Base-by-base conservation (phyloP, 2,888 invertebrate genomes). In the Patella ulyssiponensis region DNA sequence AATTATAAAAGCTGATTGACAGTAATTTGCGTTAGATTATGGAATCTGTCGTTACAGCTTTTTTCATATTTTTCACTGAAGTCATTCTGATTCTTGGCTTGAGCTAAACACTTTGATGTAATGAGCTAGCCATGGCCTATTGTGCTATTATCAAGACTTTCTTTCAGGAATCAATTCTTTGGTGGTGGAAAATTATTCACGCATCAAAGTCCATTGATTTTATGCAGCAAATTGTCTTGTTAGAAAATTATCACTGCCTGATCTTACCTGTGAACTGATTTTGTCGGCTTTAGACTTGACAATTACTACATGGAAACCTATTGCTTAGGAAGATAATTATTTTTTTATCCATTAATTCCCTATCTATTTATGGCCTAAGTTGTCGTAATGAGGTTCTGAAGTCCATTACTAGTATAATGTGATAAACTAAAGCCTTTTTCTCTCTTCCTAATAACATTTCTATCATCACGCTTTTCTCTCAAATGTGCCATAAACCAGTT, bases 261-360 rank as follows among this genome's bases (percentile, higher is more conserved):
- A 64, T 12, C 23, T 14, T 64, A 64, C 64, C 64, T 64, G 64
- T 64, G 23, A 64, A 64, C 23, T 12, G 23, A 64, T 20, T 20
- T 64, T 64, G 64, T 14, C 23, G 64, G 20, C 20, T 20, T 64
- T 64, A 64, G 20, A 64, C 23, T 64, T 3, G 20, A 12, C 64
- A 64, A 64, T 64, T 64, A 64, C 14, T 64, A 23, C 64, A 64
- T 64, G 20, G 20, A 23, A 20, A 20, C 23, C 23, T 64, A 20
- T 64, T 64, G 20, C 64, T 64, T 23, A 64, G 64, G 23, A 64
- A 64, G 20, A 5, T 64, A 64, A 64, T 64, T 64, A 64, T 64
- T 64, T 58, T 44, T 64, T 64, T 64, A 64, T 64, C 64, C 64
- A 64, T 64, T 64, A 64, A 64, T 64, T 64, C 64, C 23, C 23